A percentile compares a stretch with the other conserved stretches of the same genome.
phyloP scores from a whole-genome alignment of 2,888 invertebrate genomes.

The Drosophila rellima region DNA sequence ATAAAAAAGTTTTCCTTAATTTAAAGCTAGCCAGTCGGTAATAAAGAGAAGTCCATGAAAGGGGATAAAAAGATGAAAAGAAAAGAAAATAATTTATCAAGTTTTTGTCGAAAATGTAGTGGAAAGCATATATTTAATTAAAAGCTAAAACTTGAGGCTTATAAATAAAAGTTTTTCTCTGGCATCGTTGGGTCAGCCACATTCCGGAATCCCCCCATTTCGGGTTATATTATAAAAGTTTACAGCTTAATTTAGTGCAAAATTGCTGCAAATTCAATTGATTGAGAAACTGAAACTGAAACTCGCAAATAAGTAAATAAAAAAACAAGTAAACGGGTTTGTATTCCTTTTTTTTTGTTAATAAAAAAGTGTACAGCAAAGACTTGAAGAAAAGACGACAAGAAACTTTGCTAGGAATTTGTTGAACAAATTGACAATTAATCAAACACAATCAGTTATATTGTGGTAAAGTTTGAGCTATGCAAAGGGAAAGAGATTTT shows the following conservation, averaged over 20 bases:
- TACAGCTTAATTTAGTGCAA: slow-evolving; percentile 60
- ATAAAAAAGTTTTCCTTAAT: slow-evolving; percentile 41
- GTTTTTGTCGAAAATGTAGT: slow-evolving; percentile 53
- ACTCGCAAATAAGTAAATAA: slow-evolving; percentile 4
- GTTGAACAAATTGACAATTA: slow-evolving; percentile 6
- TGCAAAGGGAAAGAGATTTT: neutral
- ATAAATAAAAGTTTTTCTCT: slow-evolving; percentile 69
- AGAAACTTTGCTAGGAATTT: slow-evolving; percentile 12
- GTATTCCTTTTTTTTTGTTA: neutral
- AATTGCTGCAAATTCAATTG: slow-evolving; percentile 64
- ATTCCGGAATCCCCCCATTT: slow-evolving; percentile 6
- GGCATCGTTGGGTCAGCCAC: slow-evolving; percentile 18
- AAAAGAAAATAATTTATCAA: slow-evolving; percentile 69
- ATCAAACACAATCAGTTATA: slow-evolving; percentile 3
- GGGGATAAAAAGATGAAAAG: slow-evolving; percentile 14
- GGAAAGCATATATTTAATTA: slow-evolving; percentile 70
- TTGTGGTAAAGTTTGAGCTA: neutral
- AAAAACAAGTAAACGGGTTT: neutral
- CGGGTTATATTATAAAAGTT: slow-evolving; percentile 40
- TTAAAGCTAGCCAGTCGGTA: slow-evolving; percentile 40
- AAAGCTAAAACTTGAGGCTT: slow-evolving; percentile 62
- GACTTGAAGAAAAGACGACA: neutral
- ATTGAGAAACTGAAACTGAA: slow-evolving; percentile 33
- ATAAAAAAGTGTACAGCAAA: slow-evolving; percentile 21
- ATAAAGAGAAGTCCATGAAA: slow-evolving; percentile 10